phyloP scores from a whole-genome alignment of 2,113 vertebrate species.

The Brachypodius melanocephalos region DNA sequence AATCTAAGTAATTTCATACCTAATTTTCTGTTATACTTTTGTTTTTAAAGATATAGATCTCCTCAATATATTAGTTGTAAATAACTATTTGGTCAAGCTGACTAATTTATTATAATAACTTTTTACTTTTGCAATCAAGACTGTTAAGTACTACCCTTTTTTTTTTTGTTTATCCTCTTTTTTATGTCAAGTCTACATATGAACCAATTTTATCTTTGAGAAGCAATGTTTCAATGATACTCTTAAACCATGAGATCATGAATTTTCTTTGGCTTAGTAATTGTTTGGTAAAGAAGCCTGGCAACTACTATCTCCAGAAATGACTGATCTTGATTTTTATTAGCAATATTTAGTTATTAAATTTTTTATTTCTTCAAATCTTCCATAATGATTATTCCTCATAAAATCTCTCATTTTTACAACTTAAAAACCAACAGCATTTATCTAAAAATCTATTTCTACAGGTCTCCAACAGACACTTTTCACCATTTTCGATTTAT shows the following conservation, averaged over 20 bases:
- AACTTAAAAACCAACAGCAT: background rate
- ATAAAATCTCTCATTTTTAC: background rate
- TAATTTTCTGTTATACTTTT: background rate
- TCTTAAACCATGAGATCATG: background rate
- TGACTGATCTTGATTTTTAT: no score
- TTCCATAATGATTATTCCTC: background rate
- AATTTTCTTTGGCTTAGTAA: background rate
- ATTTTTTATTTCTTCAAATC: background rate
- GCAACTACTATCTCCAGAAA: background rate
- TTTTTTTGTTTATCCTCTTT: background rate
- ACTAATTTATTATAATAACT: background rate
- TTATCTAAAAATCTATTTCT: background rate
- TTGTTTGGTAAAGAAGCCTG: background rate
- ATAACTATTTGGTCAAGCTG: background rate
- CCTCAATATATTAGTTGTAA: background rate
- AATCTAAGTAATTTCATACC: background rate
- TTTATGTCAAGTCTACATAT: background rate
- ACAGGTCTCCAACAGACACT: background rate
- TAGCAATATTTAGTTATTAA: background rate
- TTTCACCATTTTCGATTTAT: background rate
- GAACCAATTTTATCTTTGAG: background rate
- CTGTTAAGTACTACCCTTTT: background rate
- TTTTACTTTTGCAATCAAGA: background rate
- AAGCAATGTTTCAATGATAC: background rate
- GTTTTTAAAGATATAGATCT: background rate